Conservation (phyloP, 1,140 invertebrate genomes). For the Aphelinus atriplicis region DNA sequence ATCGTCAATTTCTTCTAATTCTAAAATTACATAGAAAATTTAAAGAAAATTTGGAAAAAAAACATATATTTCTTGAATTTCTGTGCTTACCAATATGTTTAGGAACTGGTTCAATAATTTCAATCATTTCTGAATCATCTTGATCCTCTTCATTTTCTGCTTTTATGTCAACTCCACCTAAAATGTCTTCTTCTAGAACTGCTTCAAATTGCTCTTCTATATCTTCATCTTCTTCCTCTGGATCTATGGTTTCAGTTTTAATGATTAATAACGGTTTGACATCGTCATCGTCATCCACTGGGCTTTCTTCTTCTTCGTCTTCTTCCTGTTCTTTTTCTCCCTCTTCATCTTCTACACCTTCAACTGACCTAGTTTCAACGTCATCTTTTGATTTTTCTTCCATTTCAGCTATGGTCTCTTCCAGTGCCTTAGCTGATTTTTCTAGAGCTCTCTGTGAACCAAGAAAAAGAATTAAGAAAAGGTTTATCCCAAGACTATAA, state of each 20-base stretch:
- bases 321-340: conserved; percentile 14
- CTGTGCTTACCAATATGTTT: conserved; percentile 27
- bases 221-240: background rate
- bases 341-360: conserved; percentile 48
- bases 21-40: conserved; percentile 1
- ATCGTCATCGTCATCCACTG: conserved; percentile 45
- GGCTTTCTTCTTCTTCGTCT: conserved; percentile 46
- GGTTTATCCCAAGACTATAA: no score
- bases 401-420: conserved; percentile 44
- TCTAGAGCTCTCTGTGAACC: conserved; percentile 43
- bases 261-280: no score
- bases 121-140: conserved; percentile 34
- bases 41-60: background rate
- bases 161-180: background rate
- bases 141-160: background rate
- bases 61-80: conserved; percentile 7
- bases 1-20: conserved; percentile 40
- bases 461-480: no score
- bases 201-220: background rate
- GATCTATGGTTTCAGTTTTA: background rate
- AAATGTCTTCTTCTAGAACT: background rate
- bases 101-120: conserved; percentile 38
- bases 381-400: conserved; percentile 44
- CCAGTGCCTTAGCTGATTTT: conserved; percentile 44
- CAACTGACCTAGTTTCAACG: conserved; percentile 40